These are phyloP conservation scores for Leguminivora glycinivorella DNA, from an alignment of 1,140 invertebrate genomes.

Conservation along the genomic window DNA sequence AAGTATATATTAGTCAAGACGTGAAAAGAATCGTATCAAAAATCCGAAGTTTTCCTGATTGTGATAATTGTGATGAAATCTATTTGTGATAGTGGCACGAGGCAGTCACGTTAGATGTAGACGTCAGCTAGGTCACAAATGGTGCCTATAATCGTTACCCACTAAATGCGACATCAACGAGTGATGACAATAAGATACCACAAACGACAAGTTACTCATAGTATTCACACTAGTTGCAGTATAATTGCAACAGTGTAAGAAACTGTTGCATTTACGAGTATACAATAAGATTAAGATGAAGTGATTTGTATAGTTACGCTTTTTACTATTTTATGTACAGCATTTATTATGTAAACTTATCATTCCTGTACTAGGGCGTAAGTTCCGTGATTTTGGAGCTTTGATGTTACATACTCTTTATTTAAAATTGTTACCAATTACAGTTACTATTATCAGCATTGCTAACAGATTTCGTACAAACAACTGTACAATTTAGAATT, in stretches of 20 bases:
- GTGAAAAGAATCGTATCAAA: slow-evolving; percentile 33
- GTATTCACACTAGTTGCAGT: slow-evolving; percentile 59
- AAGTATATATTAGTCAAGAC: slow-evolving; percentile 15
- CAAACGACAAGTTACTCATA: slow-evolving; percentile 56
- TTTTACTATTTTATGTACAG: slow-evolving; percentile 65
- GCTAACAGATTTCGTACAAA: slow-evolving; percentile 18
- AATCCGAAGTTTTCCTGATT: slow-evolving; percentile 54
- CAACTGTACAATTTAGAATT: slow-evolving; percentile 14
- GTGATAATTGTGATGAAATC: slow-evolving; percentile 73
- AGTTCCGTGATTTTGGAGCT: slow-evolving; percentile 43
- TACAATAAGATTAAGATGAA: slow-evolving; percentile 63
- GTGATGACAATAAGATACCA: slow-evolving; percentile 43
- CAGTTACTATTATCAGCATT: slow-evolving; percentile 59
- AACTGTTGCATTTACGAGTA: slow-evolving; percentile 66
- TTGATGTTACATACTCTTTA: slow-evolving; percentile 49
- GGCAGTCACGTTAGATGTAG: slow-evolving; percentile 67
- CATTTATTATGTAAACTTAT: slow-evolving; percentile 68
- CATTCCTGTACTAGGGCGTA: slow-evolving; percentile 59
- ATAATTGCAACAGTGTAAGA: slow-evolving; percentile 50
- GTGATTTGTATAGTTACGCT: slow-evolving; percentile 74
- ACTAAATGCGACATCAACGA: slow-evolving; percentile 40
- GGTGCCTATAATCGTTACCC: slow-evolving; percentile 56
- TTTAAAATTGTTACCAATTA: slow-evolving; percentile 69
- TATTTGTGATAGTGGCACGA: slow-evolving; percentile 72
- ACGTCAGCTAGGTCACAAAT: slow-evolving; percentile 49